phyloP scores from a whole-genome alignment of 35 echinoderm and acorn worm species.

The Lytechinus pictus region DNA sequence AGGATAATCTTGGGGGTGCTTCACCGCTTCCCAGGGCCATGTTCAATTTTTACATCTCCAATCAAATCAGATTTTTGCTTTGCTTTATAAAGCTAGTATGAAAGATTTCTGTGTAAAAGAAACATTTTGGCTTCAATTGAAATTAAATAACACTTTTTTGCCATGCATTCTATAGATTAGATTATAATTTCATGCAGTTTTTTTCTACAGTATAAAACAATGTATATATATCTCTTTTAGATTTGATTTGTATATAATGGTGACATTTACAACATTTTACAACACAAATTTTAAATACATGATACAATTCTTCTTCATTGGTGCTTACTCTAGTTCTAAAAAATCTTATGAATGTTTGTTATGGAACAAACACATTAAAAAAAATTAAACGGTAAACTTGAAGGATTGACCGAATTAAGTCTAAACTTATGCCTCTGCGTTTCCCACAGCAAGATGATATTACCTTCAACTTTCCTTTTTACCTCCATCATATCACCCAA shows the following conservation, averaged over 20 bases:
- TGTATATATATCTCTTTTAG: background rate
- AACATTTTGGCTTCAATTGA: background rate
- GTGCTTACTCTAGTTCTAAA: background rate
- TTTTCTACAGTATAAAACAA: background rate
- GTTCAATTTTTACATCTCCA: no score
- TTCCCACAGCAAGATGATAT: no score
- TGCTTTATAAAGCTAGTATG: background rate
- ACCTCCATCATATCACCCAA: no score
- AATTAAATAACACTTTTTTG: background rate
- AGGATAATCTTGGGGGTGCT: no score
- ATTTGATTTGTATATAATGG: background rate
- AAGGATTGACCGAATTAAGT: no score
- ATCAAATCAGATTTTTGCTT: no score
- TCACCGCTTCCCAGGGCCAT: no score
- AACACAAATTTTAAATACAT: constrained; percentile 13
- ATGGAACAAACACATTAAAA: background rate
- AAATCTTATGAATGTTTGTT: background rate
- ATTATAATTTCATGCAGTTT: background rate
- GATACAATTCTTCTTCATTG: background rate
- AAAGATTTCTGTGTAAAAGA: background rate
- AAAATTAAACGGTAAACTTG: background rate
- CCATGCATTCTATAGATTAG: constrained; percentile 4
- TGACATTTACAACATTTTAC: background rate
- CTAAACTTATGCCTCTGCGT: no score
- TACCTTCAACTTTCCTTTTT: no score